Percentiles rank a stretch among this genome's conserved stretches.
phyloP scores from a whole-genome alignment of 2,797 vertebrate species.

The Gymnoscopelus microlampas region DNA sequence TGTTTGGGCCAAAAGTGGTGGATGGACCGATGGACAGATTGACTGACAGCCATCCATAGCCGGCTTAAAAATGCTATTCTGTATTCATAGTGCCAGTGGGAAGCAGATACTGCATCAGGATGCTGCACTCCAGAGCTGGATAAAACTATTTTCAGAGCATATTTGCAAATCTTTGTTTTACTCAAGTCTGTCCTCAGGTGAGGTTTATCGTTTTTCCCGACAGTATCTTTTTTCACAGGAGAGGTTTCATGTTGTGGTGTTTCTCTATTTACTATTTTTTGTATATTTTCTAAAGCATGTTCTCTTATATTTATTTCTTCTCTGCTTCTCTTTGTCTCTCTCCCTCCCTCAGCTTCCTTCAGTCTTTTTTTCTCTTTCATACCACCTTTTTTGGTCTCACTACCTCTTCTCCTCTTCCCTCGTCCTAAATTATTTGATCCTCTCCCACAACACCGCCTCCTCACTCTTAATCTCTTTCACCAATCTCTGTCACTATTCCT shows the following conservation, averaged over 20 bases:
- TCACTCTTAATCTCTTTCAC: background rate
- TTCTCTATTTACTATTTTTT: constrained; percentile 9
- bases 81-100: too few species aligned
- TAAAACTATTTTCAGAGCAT: too few species aligned
- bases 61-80: too few species aligned
- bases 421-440: too few species aligned
- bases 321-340: background rate
- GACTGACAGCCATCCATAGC: too few species aligned
- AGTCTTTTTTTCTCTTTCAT: background rate
- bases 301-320: background rate
- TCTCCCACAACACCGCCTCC: background rate
- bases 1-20: too few species aligned
- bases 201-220: too few species aligned
- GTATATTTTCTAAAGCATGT: background rate
- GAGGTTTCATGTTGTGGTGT: constrained; percentile 22
- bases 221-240: too few species aligned
- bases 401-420: background rate
- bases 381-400: background rate
- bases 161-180: constrained; percentile 20
- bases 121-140: too few species aligned
- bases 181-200: background rate
- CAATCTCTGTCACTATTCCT: background rate
- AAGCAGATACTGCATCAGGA: too few species aligned
- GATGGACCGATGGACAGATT: too few species aligned
- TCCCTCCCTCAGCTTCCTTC: background rate